Evolutionary conservation across 1,140 invertebrate species (phyloP).

Genomic region (Drosophila jambulina): DNA sequence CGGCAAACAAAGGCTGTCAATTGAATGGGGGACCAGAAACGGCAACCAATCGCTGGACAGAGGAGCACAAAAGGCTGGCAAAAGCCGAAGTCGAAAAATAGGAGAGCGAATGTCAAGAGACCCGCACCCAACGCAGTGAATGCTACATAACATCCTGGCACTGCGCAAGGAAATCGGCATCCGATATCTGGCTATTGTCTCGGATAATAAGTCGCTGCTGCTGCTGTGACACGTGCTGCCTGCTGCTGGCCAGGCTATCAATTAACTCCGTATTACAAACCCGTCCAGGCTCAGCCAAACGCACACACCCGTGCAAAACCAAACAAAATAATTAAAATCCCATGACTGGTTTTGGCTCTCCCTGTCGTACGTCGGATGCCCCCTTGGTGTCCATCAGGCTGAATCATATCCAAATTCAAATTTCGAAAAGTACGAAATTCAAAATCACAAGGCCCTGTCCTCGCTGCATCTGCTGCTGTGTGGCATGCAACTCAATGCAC

Average conservation of each 20-base stretch:
- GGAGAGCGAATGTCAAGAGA: constrained; percentile 13
- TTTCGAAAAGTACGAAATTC: constrained; percentile 66
- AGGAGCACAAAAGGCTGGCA: constrained; percentile 17
- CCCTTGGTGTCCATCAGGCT: constrained; percentile 23
- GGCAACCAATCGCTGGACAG: constrained; percentile 4
- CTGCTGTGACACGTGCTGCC: constrained; percentile 36
- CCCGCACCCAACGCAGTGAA: neutral
- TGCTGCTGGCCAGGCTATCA: constrained; percentile 56
- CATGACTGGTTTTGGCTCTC: constrained; percentile 47
- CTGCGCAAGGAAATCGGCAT: constrained; percentile 8
- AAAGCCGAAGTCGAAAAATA: constrained; percentile 19
- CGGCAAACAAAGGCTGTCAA: constrained; percentile 29
- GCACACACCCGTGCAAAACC: constrained; percentile 43
- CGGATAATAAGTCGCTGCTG: constrained; percentile 47
- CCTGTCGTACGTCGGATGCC: neutral
- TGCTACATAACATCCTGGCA: constrained; percentile 10
- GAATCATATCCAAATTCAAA: constrained; percentile 73
- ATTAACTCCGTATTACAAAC: constrained; percentile 70
- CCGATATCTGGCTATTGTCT: constrained; percentile 33
- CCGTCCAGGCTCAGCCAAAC: constrained; percentile 20
- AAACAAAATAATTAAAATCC: constrained; percentile 81
- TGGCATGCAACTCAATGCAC: constrained; percentile 61
- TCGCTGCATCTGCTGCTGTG: constrained; percentile 33
- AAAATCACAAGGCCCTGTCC: constrained; percentile 67
- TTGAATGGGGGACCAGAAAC: neutral